phyloP scores from a whole-genome alignment of 2,797 vertebrate species.

The Poeciliopsis gracilis region DNA sequence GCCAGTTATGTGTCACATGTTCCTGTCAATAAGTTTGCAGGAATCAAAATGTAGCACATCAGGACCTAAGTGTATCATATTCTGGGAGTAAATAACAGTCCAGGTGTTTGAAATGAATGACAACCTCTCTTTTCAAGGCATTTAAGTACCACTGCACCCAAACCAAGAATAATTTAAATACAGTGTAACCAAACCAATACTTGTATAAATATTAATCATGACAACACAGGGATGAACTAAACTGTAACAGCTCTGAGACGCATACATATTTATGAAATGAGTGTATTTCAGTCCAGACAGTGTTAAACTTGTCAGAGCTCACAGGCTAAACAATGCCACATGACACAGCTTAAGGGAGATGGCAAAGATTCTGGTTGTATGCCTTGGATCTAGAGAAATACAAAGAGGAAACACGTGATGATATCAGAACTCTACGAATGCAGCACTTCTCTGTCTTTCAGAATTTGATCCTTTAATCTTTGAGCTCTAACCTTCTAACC shows the following conservation, averaged over 20 bases:
- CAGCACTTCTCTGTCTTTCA: slow-evolving; percentile 46
- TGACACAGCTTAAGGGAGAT: slow-evolving; percentile 68
- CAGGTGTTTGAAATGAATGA: slow-evolving; percentile 20
- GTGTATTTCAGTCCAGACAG: slow-evolving; percentile 63
- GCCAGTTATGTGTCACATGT: slow-evolving; percentile 25
- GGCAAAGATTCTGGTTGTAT: slow-evolving; percentile 66
- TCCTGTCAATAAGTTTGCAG: slow-evolving; percentile 32
- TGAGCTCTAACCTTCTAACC: slow-evolving; percentile 51
- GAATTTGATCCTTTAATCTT: slow-evolving; percentile 68
- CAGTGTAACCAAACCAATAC: slow-evolving; percentile 33
- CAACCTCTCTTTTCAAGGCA: not conserved
- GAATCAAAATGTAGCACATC: slow-evolving; percentile 26
- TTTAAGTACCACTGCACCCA: slow-evolving; percentile 7
- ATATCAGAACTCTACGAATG: slow-evolving; percentile 30
- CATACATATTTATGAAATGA: slow-evolving; percentile 72
- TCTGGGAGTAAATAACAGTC: slow-evolving; percentile 14
- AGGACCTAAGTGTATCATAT: slow-evolving; percentile 9
- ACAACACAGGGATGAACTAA: slow-evolving; percentile 57
- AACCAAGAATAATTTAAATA: slow-evolving; percentile 22
- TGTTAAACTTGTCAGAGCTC: slow-evolving; percentile 69
- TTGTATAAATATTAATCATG: slow-evolving; percentile 64
- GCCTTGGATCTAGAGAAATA: slow-evolving; percentile 56
- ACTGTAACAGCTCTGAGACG: slow-evolving; percentile 65
- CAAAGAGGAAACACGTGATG: slow-evolving; percentile 49
- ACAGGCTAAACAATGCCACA: slow-evolving; percentile 72